A percentile compares a stretch with the other conserved stretches of the same genome.
phyloP scores from a whole-genome alignment of 2,888 invertebrate genomes.

The Hymenopus coronatus region DNA sequence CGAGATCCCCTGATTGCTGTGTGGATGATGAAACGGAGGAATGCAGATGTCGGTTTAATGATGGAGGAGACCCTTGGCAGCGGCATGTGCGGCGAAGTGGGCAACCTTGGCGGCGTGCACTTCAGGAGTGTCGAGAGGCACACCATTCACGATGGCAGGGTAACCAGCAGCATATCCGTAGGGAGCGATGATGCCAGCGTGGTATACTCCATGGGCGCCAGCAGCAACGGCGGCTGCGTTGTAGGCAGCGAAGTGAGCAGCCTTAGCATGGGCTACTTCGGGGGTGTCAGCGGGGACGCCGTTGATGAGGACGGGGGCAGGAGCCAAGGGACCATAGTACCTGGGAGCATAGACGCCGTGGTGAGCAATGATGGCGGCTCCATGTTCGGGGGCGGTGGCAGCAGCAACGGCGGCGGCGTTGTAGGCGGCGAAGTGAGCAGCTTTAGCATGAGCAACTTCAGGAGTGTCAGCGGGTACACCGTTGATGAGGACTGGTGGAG shows the following conservation, averaged over 20 bases:
- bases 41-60: neutral
- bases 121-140: constrained; percentile 44
- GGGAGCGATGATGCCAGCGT: constrained; percentile 31
- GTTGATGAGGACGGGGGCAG: neutral
- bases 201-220: neutral
- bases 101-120: constrained; percentile 54
- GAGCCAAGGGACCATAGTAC: constrained; percentile 29
- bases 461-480: constrained; percentile 40
- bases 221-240: constrained; percentile 39
- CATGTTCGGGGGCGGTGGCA: neutral
- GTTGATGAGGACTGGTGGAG: neutral
- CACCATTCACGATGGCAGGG: neutral
- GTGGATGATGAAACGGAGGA: neutral
- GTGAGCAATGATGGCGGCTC: neutral
- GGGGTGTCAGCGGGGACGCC: constrained; percentile 22
- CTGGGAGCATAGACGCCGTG: neutral
- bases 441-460: constrained; percentile 54
- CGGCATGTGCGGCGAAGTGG: constrained; percentile 51
- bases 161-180: constrained; percentile 41
- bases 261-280: constrained; percentile 28
- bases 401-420: constrained; percentile 3
- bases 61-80: constrained; percentile 21
- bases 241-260: constrained; percentile 21
- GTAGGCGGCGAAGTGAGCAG: constrained; percentile 45
- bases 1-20: neutral